These are phyloP conservation scores for Willisornis vidua DNA, from an alignment of 2,113 vertebrate species.

Conservation along the genomic window DNA sequence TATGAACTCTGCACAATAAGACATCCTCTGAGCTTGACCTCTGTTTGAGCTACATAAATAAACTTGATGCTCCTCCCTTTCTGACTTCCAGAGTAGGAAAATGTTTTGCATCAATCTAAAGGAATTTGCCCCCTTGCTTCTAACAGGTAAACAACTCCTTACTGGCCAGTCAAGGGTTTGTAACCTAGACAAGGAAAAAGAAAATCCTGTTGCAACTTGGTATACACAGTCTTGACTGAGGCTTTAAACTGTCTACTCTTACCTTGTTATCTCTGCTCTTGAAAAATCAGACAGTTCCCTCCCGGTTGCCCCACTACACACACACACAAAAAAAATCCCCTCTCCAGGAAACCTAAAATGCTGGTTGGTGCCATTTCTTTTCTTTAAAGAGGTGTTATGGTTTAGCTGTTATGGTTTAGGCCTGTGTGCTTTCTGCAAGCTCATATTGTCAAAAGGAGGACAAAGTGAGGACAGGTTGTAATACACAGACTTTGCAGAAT, in stretches of 20 bases:
- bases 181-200: neutral
- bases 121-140: constrained; percentile 70
- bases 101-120: constrained; percentile 19
- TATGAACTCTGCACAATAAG: constrained; percentile 10
- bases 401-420: too few species aligned
- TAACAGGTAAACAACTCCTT: constrained; percentile 60
- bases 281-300: neutral
- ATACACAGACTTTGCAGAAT: neutral
- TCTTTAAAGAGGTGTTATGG: neutral
- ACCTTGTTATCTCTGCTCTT: neutral
- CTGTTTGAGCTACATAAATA: constrained; percentile 59
- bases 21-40: neutral
- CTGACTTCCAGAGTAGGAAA: constrained; percentile 34
- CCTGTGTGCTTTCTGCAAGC: neutral
- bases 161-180: neutral
- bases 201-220: neutral
- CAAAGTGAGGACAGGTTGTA: neutral
- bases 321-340: neutral
- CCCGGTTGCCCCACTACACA: neutral
- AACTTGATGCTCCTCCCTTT: constrained; percentile 29
- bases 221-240: neutral
- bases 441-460: neutral
- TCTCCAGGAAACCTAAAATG: neutral
- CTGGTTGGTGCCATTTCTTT: neutral
- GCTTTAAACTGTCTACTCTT: neutral